Evolutionary conservation across 2,888 invertebrate species (phyloP).

Genomic region (Polia nebulosa): DNA sequence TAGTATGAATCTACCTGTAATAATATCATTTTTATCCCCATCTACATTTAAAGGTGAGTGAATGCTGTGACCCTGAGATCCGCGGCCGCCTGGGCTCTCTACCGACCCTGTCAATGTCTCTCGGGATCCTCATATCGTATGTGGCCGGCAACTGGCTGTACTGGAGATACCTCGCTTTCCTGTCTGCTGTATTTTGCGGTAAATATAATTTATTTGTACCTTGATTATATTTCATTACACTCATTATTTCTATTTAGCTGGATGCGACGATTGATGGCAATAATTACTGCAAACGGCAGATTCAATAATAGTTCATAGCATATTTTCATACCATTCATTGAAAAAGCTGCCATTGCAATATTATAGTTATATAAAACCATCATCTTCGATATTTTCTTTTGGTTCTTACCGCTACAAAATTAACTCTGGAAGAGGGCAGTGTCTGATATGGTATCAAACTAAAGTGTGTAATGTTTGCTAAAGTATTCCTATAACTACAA

Average conservation of each 20-base stretch:
- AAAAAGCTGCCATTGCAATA: background rate
- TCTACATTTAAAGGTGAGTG: slow-evolving; percentile 87
- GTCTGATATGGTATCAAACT: background rate
- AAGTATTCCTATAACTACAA: background rate
- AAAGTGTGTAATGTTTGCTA: background rate
- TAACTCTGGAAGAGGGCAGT: background rate
- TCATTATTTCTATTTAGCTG: too few relatives aligned
- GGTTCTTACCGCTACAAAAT: too few relatives aligned
- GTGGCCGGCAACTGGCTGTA: slow-evolving; percentile 90
- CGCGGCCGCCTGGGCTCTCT: slow-evolving; percentile 92
- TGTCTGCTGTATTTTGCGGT: slow-evolving; percentile 88
- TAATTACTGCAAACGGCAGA: background rate
- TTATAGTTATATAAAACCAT: background rate
- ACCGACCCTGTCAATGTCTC: slow-evolving; percentile 92
- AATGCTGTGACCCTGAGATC: slow-evolving; percentile 92
- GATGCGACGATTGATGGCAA: background rate
- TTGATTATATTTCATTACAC: too few relatives aligned
- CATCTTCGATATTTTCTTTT: background rate
- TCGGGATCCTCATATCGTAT: slow-evolving; percentile 92
- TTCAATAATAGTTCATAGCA: background rate
- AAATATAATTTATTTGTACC: too few relatives aligned
- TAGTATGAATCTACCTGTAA: too few relatives aligned
- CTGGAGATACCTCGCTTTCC: slow-evolving; percentile 91
- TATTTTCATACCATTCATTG: background rate
- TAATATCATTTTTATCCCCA: too few relatives aligned